These are phyloP conservation scores for Poeciliopsis prolifica DNA, from an alignment of 2,113 vertebrate genomes.

Conservation along the genomic window DNA sequence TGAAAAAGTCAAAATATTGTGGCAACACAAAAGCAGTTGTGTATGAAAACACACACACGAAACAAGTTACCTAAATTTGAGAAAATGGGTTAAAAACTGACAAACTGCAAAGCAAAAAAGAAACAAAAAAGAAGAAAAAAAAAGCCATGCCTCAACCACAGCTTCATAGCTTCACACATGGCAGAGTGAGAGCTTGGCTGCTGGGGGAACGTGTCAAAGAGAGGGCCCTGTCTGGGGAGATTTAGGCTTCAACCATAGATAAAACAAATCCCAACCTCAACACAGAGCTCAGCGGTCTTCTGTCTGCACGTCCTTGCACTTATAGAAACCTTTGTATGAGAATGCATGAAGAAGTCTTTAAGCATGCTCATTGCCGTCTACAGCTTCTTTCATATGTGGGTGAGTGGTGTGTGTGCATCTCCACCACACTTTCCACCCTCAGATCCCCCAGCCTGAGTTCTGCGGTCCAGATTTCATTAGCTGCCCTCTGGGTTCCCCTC, in stretches of 20 bases:
- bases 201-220: slow-evolving; percentile 59
- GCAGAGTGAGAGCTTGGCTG: slow-evolving; percentile 60
- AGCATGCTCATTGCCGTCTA: slow-evolving; percentile 16
- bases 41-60: slow-evolving; percentile 1
- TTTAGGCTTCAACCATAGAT: slow-evolving; percentile 77
- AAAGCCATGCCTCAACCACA: slow-evolving; percentile 60
- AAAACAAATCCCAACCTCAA: slow-evolving; percentile 76
- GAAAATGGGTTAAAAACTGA: slow-evolving; percentile 24
- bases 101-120: slow-evolving; percentile 14
- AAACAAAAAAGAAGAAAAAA: slow-evolving; percentile 20
- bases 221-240: slow-evolving; percentile 74
- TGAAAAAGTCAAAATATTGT: neutral
- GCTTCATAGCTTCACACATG: slow-evolving; percentile 74
- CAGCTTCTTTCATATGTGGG: slow-evolving; percentile 23
- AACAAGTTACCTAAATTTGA: slow-evolving; percentile 15
- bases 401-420: slow-evolving; percentile 14
- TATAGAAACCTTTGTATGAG: slow-evolving; percentile 11
- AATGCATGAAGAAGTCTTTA: slow-evolving; percentile 13
- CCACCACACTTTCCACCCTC: slow-evolving; percentile 52
- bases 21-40: neutral
- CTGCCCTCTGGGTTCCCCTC: slow-evolving; percentile 53
- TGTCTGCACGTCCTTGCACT: slow-evolving; percentile 35
- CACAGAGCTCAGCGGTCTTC: slow-evolving; percentile 57
- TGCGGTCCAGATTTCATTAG: slow-evolving; percentile 73
- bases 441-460: slow-evolving; percentile 57